A percentile compares a stretch with the other conserved stretches of the same genome.
Evolutionary conservation across 92 coral and sea anemone genomes (phyloP).

Genomic region (Epizoanthus ramosus): DNA sequence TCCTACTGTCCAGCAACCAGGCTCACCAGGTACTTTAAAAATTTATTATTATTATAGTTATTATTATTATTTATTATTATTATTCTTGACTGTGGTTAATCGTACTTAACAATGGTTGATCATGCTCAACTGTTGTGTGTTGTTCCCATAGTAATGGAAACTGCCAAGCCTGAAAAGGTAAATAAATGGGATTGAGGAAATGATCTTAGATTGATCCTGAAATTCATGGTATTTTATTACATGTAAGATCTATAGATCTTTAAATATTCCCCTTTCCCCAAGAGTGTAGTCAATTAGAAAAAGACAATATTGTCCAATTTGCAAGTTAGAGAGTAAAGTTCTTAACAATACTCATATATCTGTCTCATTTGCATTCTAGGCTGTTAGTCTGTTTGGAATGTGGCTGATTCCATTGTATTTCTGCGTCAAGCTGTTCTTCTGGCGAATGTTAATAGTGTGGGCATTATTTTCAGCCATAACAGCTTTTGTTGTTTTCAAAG

Average conservation of each 20-base stretch:
- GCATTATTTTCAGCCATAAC: conserved; percentile 79
- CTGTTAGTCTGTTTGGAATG: conserved; percentile 92
- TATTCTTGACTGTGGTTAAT: too few species aligned
- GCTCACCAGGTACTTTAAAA: too few species aligned
- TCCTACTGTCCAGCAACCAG: background rate
- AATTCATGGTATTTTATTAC: background rate
- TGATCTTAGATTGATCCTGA: background rate
- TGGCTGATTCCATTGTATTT: conserved; percentile 97
- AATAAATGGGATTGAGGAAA: background rate
- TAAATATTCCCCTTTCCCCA: background rate
- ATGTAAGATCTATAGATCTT: background rate
- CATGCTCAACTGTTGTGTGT: too few species aligned
- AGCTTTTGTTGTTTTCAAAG: conserved; percentile 86
- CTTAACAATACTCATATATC: background rate
- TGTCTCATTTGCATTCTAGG: conserved; percentile 53
- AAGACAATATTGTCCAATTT: too few species aligned
- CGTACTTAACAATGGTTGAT: too few species aligned
- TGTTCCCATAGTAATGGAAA: background rate
- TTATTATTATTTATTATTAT: too few species aligned
- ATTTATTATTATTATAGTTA: too few species aligned
- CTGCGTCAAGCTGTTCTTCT: conserved; percentile 80
- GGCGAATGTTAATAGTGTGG: conserved; percentile 94
- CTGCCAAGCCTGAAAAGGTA: background rate
- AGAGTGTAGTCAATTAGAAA: too few species aligned
- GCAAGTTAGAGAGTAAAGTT: background rate